These are phyloP conservation scores for Carposina sasakii DNA, from an alignment of 1,140 invertebrate genomes.

Conservation along the genomic window DNA sequence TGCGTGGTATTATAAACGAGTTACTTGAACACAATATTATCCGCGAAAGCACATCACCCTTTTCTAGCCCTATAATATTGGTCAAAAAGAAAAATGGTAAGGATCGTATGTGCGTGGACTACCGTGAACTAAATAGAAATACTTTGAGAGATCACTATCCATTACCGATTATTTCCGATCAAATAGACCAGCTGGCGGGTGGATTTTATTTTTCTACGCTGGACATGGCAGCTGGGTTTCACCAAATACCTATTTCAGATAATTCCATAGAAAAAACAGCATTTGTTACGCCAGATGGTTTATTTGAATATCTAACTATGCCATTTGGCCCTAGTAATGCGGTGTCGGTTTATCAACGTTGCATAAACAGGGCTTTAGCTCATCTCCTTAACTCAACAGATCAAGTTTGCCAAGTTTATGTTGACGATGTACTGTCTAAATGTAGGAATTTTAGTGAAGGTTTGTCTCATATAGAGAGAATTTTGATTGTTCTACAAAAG, in stretches of 20 bases:
- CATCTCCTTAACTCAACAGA: slow-evolving; percentile 4
- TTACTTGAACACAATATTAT: slow-evolving; percentile 5
- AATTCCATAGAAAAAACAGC: slow-evolving; percentile 53
- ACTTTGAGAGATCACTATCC: slow-evolving; percentile 51
- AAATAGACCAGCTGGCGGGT: slow-evolving; percentile 35
- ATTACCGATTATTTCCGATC: slow-evolving; percentile 64
- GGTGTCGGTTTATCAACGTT: slow-evolving; percentile 26
- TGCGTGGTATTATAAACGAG: slow-evolving; percentile 11
- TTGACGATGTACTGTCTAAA: slow-evolving; percentile 30
- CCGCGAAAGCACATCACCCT: slow-evolving; percentile 18
- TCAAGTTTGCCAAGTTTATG: slow-evolving; percentile 21
- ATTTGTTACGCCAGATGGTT: slow-evolving; percentile 47
- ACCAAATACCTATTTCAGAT: slow-evolving; percentile 56
- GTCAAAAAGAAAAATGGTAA: slow-evolving; percentile 27
- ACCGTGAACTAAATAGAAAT: slow-evolving; percentile 54
- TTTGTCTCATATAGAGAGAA: background rate
- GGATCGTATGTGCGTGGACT: slow-evolving; percentile 43
- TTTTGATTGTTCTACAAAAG: slow-evolving; percentile 8
- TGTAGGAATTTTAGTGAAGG: slow-evolving; percentile 17
- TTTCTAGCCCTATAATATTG: slow-evolving; percentile 24
- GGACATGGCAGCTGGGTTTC: slow-evolving; percentile 56
- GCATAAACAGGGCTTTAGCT: slow-evolving; percentile 14
- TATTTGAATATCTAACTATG: slow-evolving; percentile 30
- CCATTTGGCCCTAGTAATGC: slow-evolving; percentile 37
- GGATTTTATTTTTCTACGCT: slow-evolving; percentile 25